Conservation (phyloP, 2,888 invertebrate genomes). For the Gortyna flavago region DNA sequence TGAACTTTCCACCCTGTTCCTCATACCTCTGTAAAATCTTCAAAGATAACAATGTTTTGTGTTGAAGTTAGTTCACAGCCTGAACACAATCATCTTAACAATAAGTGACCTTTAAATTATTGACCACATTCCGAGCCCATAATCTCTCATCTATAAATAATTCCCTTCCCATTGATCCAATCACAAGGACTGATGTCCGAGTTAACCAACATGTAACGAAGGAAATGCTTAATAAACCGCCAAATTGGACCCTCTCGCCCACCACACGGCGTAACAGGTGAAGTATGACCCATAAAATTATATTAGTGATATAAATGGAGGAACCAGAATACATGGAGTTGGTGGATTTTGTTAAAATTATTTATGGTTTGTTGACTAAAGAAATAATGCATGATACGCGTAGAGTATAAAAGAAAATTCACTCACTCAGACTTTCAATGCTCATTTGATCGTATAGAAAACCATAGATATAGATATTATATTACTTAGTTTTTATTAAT, state of each 20-base stretch:
- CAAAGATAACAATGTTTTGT: background rate
- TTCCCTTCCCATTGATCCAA: conserved; percentile 57
- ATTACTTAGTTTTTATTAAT: no score
- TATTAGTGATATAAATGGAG: conserved; percentile 65
- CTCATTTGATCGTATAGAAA: no score
- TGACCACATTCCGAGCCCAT: background rate
- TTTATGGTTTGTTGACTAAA: conserved; percentile 41
- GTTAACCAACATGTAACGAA: conserved; percentile 56
- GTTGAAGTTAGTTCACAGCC: background rate
- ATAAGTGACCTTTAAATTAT: background rate
- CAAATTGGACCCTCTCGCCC: conserved; percentile 63
- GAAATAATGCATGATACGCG: background rate
- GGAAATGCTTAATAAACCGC: conserved; percentile 68
- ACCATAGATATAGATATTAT: no score
- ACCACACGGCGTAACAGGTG: conserved; percentile 61
- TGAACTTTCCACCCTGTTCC: background rate
- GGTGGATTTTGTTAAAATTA: conserved; percentile 49
- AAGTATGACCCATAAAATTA: conserved; percentile 67
- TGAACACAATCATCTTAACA: background rate
- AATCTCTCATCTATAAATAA: conserved; percentile 43
- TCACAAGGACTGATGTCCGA: conserved; percentile 58
- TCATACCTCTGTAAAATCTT: background rate
- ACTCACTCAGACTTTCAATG: no score
- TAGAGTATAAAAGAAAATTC: no score
- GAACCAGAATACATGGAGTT: conserved; percentile 44